phyloP scores from a whole-genome alignment of 2,888 invertebrate genomes.

The Melieria picta region DNA sequence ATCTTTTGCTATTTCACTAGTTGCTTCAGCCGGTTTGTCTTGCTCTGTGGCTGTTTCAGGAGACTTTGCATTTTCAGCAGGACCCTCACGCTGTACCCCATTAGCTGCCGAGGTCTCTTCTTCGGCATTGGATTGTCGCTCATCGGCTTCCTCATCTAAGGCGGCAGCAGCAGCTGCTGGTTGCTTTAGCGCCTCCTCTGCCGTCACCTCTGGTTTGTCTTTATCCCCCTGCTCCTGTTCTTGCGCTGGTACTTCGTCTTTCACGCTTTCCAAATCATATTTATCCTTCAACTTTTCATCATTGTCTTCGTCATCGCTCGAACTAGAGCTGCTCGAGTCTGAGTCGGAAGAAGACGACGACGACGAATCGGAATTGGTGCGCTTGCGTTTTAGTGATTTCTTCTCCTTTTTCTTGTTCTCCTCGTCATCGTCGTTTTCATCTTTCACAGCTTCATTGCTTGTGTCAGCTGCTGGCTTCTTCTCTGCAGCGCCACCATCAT shows the following conservation, averaged over 20 bases:
- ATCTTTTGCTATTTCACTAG: slow-evolving; percentile 50
- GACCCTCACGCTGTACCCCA: slow-evolving; percentile 44
- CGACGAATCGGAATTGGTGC: slow-evolving; percentile 53
- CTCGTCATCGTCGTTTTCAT: slow-evolving; percentile 32
- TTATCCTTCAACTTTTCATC: slow-evolving; percentile 63
- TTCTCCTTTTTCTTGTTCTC: slow-evolving; percentile 44
- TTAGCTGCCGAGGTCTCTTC: slow-evolving; percentile 30
- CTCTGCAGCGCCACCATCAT: slow-evolving; percentile 61
- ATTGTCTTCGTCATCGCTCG: slow-evolving; percentile 59
- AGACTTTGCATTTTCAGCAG: not conserved
- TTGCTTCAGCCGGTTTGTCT: slow-evolving; percentile 11
- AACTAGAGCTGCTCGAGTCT: slow-evolving; percentile 57
- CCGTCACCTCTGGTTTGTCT: slow-evolving; percentile 35
- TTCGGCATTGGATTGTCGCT: slow-evolving; percentile 47
- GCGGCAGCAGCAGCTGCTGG: slow-evolving; percentile 26
- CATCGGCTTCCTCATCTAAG: slow-evolving; percentile 44
- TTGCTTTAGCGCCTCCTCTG: slow-evolving; percentile 60
- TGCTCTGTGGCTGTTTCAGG: not conserved
- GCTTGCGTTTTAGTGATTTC: slow-evolving; percentile 48
- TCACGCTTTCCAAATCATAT: slow-evolving; percentile 55
- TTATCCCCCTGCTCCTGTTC: slow-evolving; percentile 52
- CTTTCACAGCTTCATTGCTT: slow-evolving; percentile 31
- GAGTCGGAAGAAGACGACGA: slow-evolving; percentile 56
- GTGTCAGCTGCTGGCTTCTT: slow-evolving; percentile 37
- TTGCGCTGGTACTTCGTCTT: slow-evolving; percentile 62